These are phyloP conservation scores for Tenualosa ilisha DNA, from an alignment of 2,797 vertebrate genomes.

Conservation along the genomic window DNA sequence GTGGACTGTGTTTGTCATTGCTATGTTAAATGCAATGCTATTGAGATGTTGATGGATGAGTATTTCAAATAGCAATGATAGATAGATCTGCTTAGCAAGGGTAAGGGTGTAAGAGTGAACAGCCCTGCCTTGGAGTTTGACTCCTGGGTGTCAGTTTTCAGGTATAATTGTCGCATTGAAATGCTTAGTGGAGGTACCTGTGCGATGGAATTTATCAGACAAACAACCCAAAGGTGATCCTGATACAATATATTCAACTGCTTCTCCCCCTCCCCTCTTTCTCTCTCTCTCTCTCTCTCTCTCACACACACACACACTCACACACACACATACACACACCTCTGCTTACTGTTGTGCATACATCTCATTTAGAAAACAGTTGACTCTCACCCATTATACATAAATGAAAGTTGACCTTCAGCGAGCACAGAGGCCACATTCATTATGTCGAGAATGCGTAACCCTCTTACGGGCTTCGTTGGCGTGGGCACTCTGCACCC, in stretches of 20 bases:
- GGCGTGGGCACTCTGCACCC: constrained; percentile 43
- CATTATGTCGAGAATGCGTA: constrained; percentile 78
- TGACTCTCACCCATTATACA: constrained; percentile 82
- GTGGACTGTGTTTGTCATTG: background rate
- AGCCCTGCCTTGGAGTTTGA: background rate
- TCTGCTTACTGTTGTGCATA: constrained; percentile 74
- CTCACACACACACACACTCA: background rate
- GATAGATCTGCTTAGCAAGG: background rate
- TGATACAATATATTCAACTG: constrained; percentile 60
- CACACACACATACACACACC: constrained; percentile 36
- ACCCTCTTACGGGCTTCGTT: constrained; percentile 68
- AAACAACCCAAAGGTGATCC: constrained; percentile 79
- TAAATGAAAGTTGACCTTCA: constrained; percentile 98
- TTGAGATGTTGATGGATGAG: background rate
- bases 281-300: background rate
- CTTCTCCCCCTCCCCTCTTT: constrained; percentile 46
- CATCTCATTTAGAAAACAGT: constrained; percentile 85
- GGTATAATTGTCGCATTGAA: constrained; percentile 31
- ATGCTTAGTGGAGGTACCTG: constrained; percentile 64
- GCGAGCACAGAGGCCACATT: constrained; percentile 81
- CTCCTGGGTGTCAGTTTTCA: background rate
- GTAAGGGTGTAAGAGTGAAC: background rate
- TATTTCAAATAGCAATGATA: background rate
- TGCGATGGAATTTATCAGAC: constrained; percentile 72
- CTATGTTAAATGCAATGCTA: background rate